phyloP scores from a whole-genome alignment of 2,797 vertebrate species.

The Etheostoma nigrum region DNA sequence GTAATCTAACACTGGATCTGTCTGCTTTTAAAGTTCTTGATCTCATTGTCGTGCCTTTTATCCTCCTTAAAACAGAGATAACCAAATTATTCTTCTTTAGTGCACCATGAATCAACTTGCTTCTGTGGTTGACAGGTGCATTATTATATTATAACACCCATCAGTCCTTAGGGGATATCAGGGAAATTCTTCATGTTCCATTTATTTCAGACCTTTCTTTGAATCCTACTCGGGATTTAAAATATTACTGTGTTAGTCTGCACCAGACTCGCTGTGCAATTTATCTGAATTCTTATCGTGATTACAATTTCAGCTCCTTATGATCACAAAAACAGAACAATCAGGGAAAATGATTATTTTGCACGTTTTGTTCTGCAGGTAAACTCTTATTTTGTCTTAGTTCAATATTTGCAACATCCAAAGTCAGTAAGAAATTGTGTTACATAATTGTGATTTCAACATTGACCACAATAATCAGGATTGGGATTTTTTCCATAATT shows the following conservation, averaged over 20 bases:
- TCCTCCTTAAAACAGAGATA: neutral
- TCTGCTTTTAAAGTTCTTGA: neutral
- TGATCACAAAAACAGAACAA: too few relatives aligned
- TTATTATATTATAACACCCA: constrained; percentile 14
- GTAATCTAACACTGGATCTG: neutral
- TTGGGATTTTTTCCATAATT: too few relatives aligned
- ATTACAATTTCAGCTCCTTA: too few relatives aligned
- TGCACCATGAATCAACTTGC: constrained; percentile 1
- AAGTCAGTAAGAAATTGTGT: too few relatives aligned
- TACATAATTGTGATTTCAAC: too few relatives aligned
- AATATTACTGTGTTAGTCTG: neutral
- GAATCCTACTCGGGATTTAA: neutral
- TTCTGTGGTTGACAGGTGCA: constrained; percentile 6
- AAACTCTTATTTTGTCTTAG: too few relatives aligned
- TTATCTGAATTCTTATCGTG: too few relatives aligned
- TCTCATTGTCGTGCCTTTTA: constrained; percentile 11
- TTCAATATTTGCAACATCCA: too few relatives aligned
- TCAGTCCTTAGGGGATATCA: neutral
- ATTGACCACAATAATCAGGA: too few relatives aligned
- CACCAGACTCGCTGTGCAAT: neutral
- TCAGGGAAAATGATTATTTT: too few relatives aligned
- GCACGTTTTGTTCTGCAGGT: too few relatives aligned
- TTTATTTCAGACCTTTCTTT: constrained; percentile 9
- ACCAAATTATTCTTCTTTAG: constrained; percentile 1
- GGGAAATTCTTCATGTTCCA: neutral